A percentile compares a stretch with the other conserved stretches of the same genome.
Evolutionary conservation across 2,113 vertebrate species (phyloP).

Genomic region (Eptesicus fuscus): DNA sequence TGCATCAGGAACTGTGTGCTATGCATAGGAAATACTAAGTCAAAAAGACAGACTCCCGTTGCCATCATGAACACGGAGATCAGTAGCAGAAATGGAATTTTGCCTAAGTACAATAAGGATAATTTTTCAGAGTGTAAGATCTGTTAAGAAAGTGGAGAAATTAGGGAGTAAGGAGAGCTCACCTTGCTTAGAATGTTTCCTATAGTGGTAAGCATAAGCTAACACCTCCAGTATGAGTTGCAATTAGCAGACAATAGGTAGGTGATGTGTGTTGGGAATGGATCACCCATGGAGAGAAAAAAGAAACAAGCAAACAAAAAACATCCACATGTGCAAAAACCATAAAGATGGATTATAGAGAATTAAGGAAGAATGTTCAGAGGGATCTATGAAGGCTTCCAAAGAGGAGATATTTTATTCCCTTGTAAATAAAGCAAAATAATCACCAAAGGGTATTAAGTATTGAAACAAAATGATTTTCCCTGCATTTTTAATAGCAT

Average conservation of each 20-base stretch:
- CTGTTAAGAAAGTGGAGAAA: not conserved
- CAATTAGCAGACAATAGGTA: not conserved
- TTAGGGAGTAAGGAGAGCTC: not conserved
- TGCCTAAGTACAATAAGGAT: not conserved
- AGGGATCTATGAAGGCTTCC: not conserved
- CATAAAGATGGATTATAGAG: not conserved
- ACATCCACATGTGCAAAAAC: not conserved
- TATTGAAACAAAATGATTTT: not conserved
- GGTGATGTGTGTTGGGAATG: not conserved
- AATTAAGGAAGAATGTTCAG: not conserved
- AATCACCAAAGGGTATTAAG: not conserved
- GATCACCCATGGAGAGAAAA: not conserved
- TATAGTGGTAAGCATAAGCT: not conserved
- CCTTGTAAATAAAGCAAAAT: not conserved
- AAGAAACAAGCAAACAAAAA: not conserved
- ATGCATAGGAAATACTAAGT: not conserved
- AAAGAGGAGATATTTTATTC: not conserved
- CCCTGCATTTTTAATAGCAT: not conserved
- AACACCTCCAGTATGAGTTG: not conserved
- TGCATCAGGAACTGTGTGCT: not conserved
- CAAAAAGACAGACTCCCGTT: not conserved
- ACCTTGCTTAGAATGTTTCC: not conserved
- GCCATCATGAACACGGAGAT: not conserved
- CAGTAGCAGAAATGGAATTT: not conserved
- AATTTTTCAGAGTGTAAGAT: too few relatives aligned